phyloP scores from a whole-genome alignment of 2,797 vertebrate genomes.

The Moxostoma hubbsi region DNA sequence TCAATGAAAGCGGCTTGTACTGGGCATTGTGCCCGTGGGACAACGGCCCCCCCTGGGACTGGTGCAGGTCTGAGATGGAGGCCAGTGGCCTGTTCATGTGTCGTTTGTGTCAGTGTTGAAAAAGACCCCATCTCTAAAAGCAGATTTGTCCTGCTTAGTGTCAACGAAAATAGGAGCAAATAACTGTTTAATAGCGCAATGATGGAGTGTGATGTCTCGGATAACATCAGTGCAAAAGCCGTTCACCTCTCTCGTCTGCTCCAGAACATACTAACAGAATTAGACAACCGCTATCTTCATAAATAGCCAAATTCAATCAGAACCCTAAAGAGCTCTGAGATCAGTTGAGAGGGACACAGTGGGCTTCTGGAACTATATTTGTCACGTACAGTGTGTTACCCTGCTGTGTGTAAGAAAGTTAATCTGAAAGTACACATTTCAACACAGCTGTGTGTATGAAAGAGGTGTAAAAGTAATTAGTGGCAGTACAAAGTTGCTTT shows the following conservation, averaged over 20 bases:
- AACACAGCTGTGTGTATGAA: too few relatives aligned
- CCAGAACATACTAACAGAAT: constrained; percentile 59
- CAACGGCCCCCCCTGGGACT: constrained; percentile 25
- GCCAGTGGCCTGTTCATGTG: constrained; percentile 63
- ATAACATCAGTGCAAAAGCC: constrained; percentile 57
- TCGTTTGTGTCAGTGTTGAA: constrained; percentile 77
- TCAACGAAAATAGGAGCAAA: constrained; percentile 72
- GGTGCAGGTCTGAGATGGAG: constrained; percentile 45
- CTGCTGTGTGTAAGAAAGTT: not conserved
- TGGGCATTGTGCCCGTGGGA: constrained; percentile 38
- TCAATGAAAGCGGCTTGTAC: constrained; percentile 43
- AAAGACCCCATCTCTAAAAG: constrained; percentile 77
- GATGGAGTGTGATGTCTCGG: constrained; percentile 65
- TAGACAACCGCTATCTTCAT: constrained; percentile 58
- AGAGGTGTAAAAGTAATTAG: too few relatives aligned
- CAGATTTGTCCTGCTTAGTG: constrained; percentile 75
- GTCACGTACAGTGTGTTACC: constrained; percentile 38
- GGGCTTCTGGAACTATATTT: constrained; percentile 35
- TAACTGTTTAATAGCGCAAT: constrained; percentile 78
- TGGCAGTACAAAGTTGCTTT: too few relatives aligned
- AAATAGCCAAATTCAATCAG: constrained; percentile 62
- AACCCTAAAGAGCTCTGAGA: constrained; percentile 50
- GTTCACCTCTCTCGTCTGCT: constrained; percentile 51
- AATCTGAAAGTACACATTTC: not conserved
- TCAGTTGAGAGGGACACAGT: constrained; percentile 54